phyloP scores from a whole-genome alignment of 1,140 invertebrate genomes.

The Dendroctonus ponderosae region DNA sequence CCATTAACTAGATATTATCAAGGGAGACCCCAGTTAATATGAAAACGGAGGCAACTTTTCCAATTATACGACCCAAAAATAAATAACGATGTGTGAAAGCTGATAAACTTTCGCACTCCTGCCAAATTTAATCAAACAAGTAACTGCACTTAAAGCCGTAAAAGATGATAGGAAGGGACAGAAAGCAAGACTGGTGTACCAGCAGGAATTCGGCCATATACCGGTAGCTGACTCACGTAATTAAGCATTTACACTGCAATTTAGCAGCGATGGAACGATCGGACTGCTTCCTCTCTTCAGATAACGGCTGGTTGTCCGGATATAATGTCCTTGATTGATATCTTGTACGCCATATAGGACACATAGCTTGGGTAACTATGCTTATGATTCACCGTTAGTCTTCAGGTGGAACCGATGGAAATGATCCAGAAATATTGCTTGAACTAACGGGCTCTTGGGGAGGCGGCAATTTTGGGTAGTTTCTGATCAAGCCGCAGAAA shows the following conservation, averaged over 20 bases:
- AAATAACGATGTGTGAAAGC: conserved; percentile 25
- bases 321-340: conserved; percentile 29
- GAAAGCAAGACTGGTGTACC: conserved; percentile 14
- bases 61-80: conserved; percentile 11
- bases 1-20: conserved; percentile 3
- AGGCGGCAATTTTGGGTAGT: too few relatives aligned
- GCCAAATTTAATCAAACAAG: conserved; percentile 32
- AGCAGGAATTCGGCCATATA: conserved; percentile 18
- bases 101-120: conserved; percentile 16
- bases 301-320: conserved; percentile 35
- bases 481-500: too few relatives aligned
- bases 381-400: too few relatives aligned
- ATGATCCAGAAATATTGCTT: too few relatives aligned
- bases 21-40: conserved; percentile 1
- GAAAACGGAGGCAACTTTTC: conserved; percentile 7
- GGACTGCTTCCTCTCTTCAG: conserved; percentile 34
- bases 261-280: conserved; percentile 35
- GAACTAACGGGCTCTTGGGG: too few relatives aligned
- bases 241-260: conserved; percentile 40
- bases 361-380: neutral
- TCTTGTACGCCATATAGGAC: conserved; percentile 17
- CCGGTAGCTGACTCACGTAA: conserved; percentile 39
- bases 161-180: conserved; percentile 32
- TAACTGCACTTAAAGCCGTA: conserved; percentile 31
- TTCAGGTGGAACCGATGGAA: too few relatives aligned